Base-by-base conservation (phyloP, 2,797 vertebrate species). In the Rhadinocentrus ornatus region DNA sequence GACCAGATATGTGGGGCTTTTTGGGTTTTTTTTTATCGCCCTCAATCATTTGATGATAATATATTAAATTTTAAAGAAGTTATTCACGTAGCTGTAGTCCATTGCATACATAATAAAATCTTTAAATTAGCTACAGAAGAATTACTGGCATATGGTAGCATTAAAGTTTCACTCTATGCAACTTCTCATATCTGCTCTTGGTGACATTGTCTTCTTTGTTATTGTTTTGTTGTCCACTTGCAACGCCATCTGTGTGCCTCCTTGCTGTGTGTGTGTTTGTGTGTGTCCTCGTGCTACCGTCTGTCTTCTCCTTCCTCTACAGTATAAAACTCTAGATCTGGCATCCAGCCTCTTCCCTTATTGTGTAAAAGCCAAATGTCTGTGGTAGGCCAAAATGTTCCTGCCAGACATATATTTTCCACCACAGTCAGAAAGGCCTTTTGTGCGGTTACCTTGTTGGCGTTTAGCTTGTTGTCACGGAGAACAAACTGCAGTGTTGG, bases 221-320 rank as follows among this genome's bases (percentile, higher is more conserved):
- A 44, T 65, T 69, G 39, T 83, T 82, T 81, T 79, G 41, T 80
- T 82, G 58, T 67, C 29, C 44, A 20, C 75, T 77, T 59, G 75
- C 60, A 46, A 44, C n/a, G 26, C 82, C 87, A 78, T 86, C 79
- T 90, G 86, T 84, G 69, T 61, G 34, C 74, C 67, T 72, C 67
- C 72, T 66, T 61, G 68, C 41, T 58, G 54, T 44, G 53, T 64
- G 64, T 70, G 18, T 56, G 32, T 54, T 35, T 39, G 58, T 71
- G 60, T 26, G 63, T 65, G 55, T 48, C 1, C 58, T 71, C 59
- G 59, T 16, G 31, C 65, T 62, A 60, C 83, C 69, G 61, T 73
- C 85, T 87, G 75, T 60, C 67, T 58, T 82, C 69, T 77, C 46
- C 44, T 67, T 72, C 72, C 20, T 80, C 74, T 67, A 32, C n/a